Conservation (phyloP, 2,888 invertebrate species). For the Macrosiphum euphorbiae region DNA sequence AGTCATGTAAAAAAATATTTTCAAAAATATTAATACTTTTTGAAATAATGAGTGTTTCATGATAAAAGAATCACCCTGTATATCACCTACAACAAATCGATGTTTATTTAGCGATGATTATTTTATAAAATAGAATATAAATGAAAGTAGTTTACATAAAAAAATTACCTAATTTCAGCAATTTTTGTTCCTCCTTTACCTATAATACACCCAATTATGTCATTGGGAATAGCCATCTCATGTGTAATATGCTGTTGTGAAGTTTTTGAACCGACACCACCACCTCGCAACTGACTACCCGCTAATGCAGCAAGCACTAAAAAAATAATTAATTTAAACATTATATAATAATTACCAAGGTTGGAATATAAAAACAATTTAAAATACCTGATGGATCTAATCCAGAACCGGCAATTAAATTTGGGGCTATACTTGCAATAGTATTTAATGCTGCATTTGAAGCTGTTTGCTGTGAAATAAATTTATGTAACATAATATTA, state of each 20-base stretch:
- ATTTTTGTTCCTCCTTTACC: constrained; percentile 99
- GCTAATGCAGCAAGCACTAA: constrained; percentile 87
- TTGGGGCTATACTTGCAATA: constrained; percentile 59
- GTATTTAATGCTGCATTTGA: constrained; percentile 50
- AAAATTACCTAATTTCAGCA: constrained; percentile 86
- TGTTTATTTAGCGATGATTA: too few relatives aligned
- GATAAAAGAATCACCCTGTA: too few relatives aligned
- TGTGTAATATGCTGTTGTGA: constrained; percentile 74
- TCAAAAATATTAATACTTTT: too few relatives aligned
- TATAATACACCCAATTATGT: constrained; percentile 98
- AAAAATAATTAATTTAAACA: background rate
- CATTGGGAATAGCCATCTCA: constrained; percentile 98
- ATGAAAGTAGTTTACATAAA: background rate
- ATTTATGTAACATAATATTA: background rate
- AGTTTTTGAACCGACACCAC: constrained; percentile 54
- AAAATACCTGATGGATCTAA: constrained; percentile 55
- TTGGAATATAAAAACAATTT: background rate
- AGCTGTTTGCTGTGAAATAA: constrained; percentile 43
- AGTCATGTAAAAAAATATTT: too few relatives aligned
- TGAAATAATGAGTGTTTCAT: too few relatives aligned
- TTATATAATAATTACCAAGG: background rate
- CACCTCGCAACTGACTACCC: constrained; percentile 84
- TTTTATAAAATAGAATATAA: background rate
- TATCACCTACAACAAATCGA: too few relatives aligned
- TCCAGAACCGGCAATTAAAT: constrained; percentile 56